These are phyloP conservation scores for Didymodactylos carnosus DNA, from an alignment of 2,888 invertebrate genomes.

Conservation along the genomic window DNA sequence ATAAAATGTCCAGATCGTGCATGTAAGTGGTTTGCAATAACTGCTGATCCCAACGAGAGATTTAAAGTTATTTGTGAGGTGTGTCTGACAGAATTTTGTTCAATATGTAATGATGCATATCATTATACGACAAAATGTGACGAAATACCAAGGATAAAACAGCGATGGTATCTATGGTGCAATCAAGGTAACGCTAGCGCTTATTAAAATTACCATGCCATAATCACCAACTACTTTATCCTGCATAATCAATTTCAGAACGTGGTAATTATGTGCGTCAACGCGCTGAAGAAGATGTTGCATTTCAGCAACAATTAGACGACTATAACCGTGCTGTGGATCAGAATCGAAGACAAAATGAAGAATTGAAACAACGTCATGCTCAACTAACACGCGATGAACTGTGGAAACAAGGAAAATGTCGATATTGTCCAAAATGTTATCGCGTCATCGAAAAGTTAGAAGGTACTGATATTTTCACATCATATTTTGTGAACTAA, in stretches of 20 bases:
- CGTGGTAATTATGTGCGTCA: background rate
- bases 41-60: background rate
- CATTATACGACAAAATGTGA: background rate
- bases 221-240: background rate
- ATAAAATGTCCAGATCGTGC: background rate
- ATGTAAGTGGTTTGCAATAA: background rate
- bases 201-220: background rate
- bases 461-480: no score
- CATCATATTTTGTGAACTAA: no score
- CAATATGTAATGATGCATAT: background rate
- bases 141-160: background rate
- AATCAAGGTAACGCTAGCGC: background rate
- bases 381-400: background rate
- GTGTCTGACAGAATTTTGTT: background rate
- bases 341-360: background rate
- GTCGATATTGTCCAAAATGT: background rate
- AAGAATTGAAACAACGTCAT: background rate
- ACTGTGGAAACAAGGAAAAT: background rate
- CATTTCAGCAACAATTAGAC: background rate
- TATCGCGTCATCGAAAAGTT: background rate
- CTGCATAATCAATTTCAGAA: no score
- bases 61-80: background rate
- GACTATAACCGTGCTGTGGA: background rate
- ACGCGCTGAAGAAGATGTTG: background rate
- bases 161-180: background rate